Base-by-base conservation (phyloP, 2,113 vertebrate genomes). In the Mellivora capensis region DNA sequence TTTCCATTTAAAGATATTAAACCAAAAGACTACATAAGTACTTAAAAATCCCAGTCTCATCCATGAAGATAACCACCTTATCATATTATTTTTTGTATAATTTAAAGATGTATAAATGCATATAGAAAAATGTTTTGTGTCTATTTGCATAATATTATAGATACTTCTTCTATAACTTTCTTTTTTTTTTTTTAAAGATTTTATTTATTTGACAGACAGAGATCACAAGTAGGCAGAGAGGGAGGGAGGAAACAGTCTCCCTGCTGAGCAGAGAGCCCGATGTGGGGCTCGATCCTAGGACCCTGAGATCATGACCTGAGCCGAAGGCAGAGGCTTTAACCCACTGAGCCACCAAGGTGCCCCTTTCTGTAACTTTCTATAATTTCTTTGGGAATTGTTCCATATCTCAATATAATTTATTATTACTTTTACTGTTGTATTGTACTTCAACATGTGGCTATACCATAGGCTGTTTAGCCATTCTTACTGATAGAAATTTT, bases 1-100 rank as follows among this genome's bases (percentile, higher is more conserved):
- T 47, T 74, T 87, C 42, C n/a, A 47, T 86, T 90, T 92, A 93
- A 96, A 86, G 72, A 80, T 67, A 67, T 52, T 90, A 97, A 84
- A 74, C 12, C 20, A 49, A 64, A 76, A 71, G 37, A 72, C 11
- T 79, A 0, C 12, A 47, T 49, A 71, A 17, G 3, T 27, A 57
- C 11, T 82, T 93, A 77, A 91, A 93, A 76, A 37, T 81, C 12
- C 17, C 20, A 79, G 5, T 81, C 18, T 94, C 42, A 44, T 23
- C 4, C 54, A 5, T 69, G 39, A 67, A 81, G 34, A 34, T 72
- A 62, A 85, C 31, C 7, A 54, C 27, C 2, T 74, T 74, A 64
- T 59, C 2, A 0, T 74, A 20, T 87, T 52, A 87, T 61, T 47
- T 90, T 59, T 49, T 39, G 34, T 7, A 21, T 57, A 31, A 14